phyloP scores from a whole-genome alignment of 1,140 invertebrate genomes.

The Acromyrmex heyeri region DNA sequence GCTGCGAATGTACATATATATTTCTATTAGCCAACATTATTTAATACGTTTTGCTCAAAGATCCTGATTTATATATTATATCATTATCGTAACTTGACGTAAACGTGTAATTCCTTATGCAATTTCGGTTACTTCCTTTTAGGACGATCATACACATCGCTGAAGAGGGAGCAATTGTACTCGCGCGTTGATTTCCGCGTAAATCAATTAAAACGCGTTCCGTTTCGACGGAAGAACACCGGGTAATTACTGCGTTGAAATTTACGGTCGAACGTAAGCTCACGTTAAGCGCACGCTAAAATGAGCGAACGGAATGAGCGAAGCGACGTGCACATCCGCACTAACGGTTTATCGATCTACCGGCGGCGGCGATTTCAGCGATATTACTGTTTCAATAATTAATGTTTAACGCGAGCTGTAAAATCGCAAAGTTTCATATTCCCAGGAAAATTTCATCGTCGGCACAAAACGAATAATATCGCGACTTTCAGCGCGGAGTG shows the following conservation, averaged over 20 bases:
- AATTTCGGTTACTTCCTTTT: neutral
- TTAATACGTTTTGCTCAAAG: neutral
- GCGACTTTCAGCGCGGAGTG: neutral
- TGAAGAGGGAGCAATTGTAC: neutral
- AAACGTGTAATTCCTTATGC: neutral
- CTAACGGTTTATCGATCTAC: conserved; percentile 45
- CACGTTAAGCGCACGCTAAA: conserved; percentile 38
- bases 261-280: conserved; percentile 18
- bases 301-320: conserved; percentile 31
- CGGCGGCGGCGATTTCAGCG: conserved; percentile 4
- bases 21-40: conserved; percentile 50
- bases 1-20: conserved; percentile 32
- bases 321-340: conserved; percentile 26
- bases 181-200: neutral
- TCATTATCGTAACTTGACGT: neutral
- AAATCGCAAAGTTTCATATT: conserved; percentile 30
- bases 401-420: conserved; percentile 34
- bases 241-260: conserved; percentile 28
- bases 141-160: neutral
- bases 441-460: conserved; percentile 33
- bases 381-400: conserved; percentile 51
- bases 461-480: conserved; percentile 4
- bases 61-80: neutral
- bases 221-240: conserved; percentile 3
- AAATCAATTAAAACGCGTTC: conserved; percentile 38